These are phyloP conservation scores for Propithecus perrieri DNA, from an alignment of 2,797 vertebrate species.

Conservation along the genomic window DNA sequence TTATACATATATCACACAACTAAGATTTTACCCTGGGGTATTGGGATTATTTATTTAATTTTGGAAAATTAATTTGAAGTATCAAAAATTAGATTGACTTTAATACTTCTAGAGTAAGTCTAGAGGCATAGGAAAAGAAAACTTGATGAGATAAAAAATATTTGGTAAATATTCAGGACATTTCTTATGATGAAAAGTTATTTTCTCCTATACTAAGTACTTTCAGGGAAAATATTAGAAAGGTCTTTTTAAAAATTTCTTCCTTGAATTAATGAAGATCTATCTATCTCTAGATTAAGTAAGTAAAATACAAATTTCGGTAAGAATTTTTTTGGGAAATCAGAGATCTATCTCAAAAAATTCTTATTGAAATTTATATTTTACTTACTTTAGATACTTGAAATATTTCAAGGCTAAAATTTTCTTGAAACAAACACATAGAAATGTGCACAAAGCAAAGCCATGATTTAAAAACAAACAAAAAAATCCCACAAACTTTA, in stretches of 20 bases:
- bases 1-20: background rate
- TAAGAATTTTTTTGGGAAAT: background rate
- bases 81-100: background rate
- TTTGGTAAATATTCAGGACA: background rate
- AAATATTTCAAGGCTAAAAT: conserved; percentile 2
- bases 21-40: background rate
- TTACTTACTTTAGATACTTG: conserved; percentile 37
- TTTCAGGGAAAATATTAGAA: conserved; percentile 36
- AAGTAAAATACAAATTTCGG: background rate
- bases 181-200: conserved; percentile 22
- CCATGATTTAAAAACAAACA: background rate
- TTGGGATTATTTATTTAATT: background rate
- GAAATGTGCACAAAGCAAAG: background rate
- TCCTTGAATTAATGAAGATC: background rate
- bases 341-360: background rate
- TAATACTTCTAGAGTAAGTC: background rate
- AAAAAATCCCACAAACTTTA: background rate
- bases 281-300: background rate
- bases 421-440: background rate
- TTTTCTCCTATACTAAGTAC: conserved; percentile 2
- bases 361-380: conserved; percentile 13
- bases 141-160: background rate
- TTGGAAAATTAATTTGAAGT: background rate
- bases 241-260: background rate
- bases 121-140: background rate